phyloP scores from a whole-genome alignment of 1,140 invertebrate genomes.

The Brachionus asplanchnoidis region DNA sequence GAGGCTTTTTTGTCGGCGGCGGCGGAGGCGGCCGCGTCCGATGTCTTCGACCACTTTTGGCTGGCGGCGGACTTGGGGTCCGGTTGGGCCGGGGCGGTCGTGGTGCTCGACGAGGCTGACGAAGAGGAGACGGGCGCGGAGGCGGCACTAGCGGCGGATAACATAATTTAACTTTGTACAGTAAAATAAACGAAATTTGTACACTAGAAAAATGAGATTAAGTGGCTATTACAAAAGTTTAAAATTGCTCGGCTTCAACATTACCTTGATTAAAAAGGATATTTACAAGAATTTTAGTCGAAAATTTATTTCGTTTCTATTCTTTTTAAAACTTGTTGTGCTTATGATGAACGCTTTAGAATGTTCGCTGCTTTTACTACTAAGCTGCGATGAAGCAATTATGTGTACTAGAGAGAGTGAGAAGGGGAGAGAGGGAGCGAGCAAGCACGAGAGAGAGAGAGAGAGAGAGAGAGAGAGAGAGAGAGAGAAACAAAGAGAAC shows the following conservation, averaged over 20 bases:
- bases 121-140: background rate
- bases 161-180: constrained; percentile 32
- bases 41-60: background rate
- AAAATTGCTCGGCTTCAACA: background rate
- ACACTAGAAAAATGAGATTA: background rate
- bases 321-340: background rate
- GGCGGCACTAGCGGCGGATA: background rate
- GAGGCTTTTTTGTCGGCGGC: background rate
- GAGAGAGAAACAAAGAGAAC: no score
- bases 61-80: background rate
- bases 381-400: background rate
- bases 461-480: background rate
- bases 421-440: background rate
- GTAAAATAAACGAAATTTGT: constrained; percentile 30
- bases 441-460: background rate
- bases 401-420: background rate
- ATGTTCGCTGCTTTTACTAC: background rate
- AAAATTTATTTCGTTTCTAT: background rate
- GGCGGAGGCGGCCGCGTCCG: no score
- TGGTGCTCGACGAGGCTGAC: background rate
- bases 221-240: no score
- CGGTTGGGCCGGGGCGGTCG: background rate
- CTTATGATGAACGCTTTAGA: background rate
- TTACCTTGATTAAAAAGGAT: constrained; percentile 37
- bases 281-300: constrained; percentile 30